Base-by-base conservation (phyloP, 2,888 invertebrate genomes). In the Rosalia funebris region DNA sequence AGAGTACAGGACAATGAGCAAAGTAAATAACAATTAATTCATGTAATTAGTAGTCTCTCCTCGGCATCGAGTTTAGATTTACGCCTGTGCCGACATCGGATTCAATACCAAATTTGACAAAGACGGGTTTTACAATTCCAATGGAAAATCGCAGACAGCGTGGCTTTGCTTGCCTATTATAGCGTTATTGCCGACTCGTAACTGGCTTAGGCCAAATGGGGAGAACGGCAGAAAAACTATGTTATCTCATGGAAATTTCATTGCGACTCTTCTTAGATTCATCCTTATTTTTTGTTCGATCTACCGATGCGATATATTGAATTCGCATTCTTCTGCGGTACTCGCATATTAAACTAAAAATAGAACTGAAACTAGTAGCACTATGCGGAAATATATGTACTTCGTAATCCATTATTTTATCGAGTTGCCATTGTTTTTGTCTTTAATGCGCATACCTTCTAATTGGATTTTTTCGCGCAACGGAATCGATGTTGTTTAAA, bases 61-160 rank as follows among this genome's bases (percentile, higher is more conserved):
- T 75, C 74, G 73, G 65, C 69, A 66, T 62, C 69, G 69, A 69
- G 73, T 75, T 72, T 76, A 77, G 78, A 78, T 80, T 79, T 80
- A 80, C 78, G 79, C 77, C 74, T 77, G 76, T 76, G 75, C 75
- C 75, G 76, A 66, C 75, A 71, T 75, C 69, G 74, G 75, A 77
- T 73, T 74, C 79, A 75, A 80, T 80, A 80, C 81, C 81, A 81
- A 81, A 81, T 81, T 80, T 80, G 81, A 80, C 75, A 77, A 79
- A 78, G 79, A 79, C 81, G 71, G 74, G 78, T 81, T 77, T 77
- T 75, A 72, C 76, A 75, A 76, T 79, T 75, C 79, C 75, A 75
- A 75, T 77, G 77, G 79, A 79, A 78, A 77, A 78, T 75, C 78
- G 77, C 77, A 80, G 80, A 80, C 80, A 77, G 80, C 80, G 77